These are phyloP conservation scores for Apodemia hepburni DNA, from an alignment of 2,888 invertebrate genomes.

Conservation along the genomic window DNA sequence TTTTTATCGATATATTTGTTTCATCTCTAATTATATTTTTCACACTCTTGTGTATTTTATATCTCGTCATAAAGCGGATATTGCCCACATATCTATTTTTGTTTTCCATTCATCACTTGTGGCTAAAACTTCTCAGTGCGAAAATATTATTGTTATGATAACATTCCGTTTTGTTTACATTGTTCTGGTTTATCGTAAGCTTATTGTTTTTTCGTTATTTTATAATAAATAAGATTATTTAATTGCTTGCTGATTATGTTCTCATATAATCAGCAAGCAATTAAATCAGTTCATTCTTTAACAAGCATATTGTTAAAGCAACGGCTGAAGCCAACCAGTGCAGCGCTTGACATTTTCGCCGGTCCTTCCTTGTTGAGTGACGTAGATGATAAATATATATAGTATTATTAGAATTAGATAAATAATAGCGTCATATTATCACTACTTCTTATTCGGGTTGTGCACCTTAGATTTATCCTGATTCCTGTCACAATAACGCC, in stretches of 20 bases:
- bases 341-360: conserved; percentile 1
- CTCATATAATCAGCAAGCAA: not conserved
- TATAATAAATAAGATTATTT: too few relatives aligned
- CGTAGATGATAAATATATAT: not conserved
- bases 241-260: too few relatives aligned
- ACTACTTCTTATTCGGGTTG: too few relatives aligned
- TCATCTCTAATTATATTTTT: conserved; percentile 5
- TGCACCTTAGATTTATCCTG: too few relatives aligned
- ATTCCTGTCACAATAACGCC: too few relatives aligned
- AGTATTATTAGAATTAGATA: not conserved
- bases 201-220: too few relatives aligned
- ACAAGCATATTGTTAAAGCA: not conserved
- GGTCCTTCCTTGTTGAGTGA: conserved; percentile 1
- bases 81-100: conserved; percentile 39
- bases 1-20: not conserved
- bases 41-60: conserved; percentile 16
- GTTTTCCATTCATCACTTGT: conserved; percentile 38
- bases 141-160: conserved; percentile 14
- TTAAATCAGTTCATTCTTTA: not conserved
- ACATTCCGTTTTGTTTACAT: conserved; percentile 10
- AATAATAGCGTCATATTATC: not conserved
- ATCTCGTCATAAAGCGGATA: conserved; percentile 28
- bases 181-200: too few relatives aligned
- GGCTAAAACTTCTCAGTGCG: not conserved
- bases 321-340: not conserved